Evolutionary conservation across 2,888 invertebrate species (phyloP).

Genomic region (Halictus ligatus): DNA sequence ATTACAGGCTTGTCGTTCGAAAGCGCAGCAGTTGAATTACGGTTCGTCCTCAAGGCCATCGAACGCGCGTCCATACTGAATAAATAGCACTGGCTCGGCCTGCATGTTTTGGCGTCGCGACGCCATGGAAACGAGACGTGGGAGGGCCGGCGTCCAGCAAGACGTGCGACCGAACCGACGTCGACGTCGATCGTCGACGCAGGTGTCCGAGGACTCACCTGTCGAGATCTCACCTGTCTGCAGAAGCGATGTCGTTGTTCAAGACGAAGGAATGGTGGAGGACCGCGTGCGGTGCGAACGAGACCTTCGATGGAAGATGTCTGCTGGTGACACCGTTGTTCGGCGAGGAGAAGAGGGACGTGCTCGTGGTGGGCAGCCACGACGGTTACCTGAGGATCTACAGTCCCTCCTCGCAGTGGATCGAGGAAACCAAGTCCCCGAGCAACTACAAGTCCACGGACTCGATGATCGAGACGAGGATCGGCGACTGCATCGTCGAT

Average conservation of each 20-base stretch:
- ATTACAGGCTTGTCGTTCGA: not conserved
- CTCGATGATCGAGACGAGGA: slow-evolving; percentile 91
- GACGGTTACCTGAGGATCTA: slow-evolving; percentile 93
- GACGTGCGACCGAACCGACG: not conserved
- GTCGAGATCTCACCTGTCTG: not conserved
- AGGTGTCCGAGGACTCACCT: not conserved
- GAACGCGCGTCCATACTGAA: not conserved
- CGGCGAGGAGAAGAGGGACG: slow-evolving; percentile 79
- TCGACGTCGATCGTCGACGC: not conserved
- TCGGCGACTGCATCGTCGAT: slow-evolving; percentile 92
- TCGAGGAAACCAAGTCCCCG: slow-evolving; percentile 77
- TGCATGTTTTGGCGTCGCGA: slow-evolving; percentile 47
- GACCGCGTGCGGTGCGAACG: slow-evolving; percentile 88
- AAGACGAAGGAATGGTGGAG: slow-evolving; percentile 96
- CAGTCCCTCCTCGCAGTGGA: slow-evolving; percentile 85
- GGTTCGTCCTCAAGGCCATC: not conserved
- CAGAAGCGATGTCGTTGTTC: slow-evolving; percentile 93
- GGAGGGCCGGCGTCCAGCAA: not conserved
- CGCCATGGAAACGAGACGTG: slow-evolving; percentile 53
- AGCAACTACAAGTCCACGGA: slow-evolving; percentile 86
- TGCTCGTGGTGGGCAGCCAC: slow-evolving; percentile 92
- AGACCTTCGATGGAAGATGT: slow-evolving; percentile 86
- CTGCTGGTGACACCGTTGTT: slow-evolving; percentile 75
- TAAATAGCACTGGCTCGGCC: not conserved
- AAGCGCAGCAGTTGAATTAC: not conserved